Evolutionary conservation across 2,113 vertebrate genomes (phyloP), one percentile per base, ranked within the genome.

Genomic region (Diadophis punctatus): DNA sequence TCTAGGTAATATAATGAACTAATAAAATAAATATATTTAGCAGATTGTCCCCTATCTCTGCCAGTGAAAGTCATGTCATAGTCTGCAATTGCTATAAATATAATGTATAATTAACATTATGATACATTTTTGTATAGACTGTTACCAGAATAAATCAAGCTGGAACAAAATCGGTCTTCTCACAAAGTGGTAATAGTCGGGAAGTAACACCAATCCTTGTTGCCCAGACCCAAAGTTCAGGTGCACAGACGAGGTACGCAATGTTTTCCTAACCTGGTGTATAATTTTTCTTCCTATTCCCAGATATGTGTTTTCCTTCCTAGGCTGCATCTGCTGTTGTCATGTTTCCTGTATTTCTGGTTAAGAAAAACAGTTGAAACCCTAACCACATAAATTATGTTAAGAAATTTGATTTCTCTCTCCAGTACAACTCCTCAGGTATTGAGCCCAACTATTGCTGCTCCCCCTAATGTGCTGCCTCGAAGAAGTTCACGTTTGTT

Each of bases 381-480:
- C 8, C 51, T 91, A 87, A 14, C 25, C 60, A 22, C 58, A 22
- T 34, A 46, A 48, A 39, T 60, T 30, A 39, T 27, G 11, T 87
- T 88, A 55, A 92, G 85, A n/a, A 39, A 25, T 92, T 8, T 55
- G 91, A 0, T 22, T 11, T 86, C 16, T 88, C 53, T 55, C 2
- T 96, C 84, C 93, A 99, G 99, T 98, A 98, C 98, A 90, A 98
- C 99, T 92, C 99, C 99, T 97, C 99, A 99, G 98, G 99, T 99
- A 97, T 97, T 99, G 97, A 99, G 99, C 98, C 99, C 99, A 88
- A 99, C 99, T 94, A 99, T 99, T 95, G 98, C 99, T 94, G 99
- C 98, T 94, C 99, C 99, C 39, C 98, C 99, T 63, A 99, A 99
- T 0, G 98, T 99, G 93, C 98, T 99, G 98, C 99, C 99, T 96